Evolutionary conservation across 2,113 vertebrate species (phyloP).

Genomic region (Sphaerodactylus townsendi): DNA sequence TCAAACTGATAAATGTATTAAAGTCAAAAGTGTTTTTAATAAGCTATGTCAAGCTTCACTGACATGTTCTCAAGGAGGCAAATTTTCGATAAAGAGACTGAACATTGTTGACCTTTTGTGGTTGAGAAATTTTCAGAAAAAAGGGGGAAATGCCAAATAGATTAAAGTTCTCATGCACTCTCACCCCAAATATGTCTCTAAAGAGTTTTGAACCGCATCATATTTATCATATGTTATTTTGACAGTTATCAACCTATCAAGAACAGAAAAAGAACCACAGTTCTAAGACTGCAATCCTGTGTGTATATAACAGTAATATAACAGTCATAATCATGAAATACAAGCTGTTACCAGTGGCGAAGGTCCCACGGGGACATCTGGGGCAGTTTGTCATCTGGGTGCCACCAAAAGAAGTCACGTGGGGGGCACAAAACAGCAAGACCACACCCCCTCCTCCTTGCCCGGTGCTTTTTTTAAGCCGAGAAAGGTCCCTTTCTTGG

Average conservation of each 20-base stretch:
- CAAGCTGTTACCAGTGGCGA: too few species aligned
- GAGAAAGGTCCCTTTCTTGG: too few species aligned
- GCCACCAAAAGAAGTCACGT: too few species aligned
- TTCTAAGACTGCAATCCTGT: too few species aligned
- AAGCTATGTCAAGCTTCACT: slow-evolving; percentile 1
- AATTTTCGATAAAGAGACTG: background rate
- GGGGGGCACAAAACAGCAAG: too few species aligned
- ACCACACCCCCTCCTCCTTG: too few species aligned
- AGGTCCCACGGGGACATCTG: too few species aligned
- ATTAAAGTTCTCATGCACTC: background rate
- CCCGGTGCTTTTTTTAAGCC: too few species aligned
- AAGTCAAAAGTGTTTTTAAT: background rate
- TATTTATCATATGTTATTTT: background rate
- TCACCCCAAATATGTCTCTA: background rate
- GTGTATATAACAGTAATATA: too few species aligned
- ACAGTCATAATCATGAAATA: too few species aligned
- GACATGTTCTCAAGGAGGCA: background rate
- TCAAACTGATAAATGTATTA: background rate
- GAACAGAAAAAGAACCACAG: background rate
- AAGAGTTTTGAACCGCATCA: background rate
- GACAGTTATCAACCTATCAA: background rate
- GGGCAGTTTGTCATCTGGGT: too few species aligned
- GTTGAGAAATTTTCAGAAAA: background rate
- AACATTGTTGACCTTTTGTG: slow-evolving; percentile 20
- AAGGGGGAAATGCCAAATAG: accelerated